A percentile compares a stretch with the other conserved stretches of the same genome.
These are phyloP conservation scores for Theristus sp. DNA, from an alignment of 2,888 invertebrate genomes.

Conservation along the genomic window DNA sequence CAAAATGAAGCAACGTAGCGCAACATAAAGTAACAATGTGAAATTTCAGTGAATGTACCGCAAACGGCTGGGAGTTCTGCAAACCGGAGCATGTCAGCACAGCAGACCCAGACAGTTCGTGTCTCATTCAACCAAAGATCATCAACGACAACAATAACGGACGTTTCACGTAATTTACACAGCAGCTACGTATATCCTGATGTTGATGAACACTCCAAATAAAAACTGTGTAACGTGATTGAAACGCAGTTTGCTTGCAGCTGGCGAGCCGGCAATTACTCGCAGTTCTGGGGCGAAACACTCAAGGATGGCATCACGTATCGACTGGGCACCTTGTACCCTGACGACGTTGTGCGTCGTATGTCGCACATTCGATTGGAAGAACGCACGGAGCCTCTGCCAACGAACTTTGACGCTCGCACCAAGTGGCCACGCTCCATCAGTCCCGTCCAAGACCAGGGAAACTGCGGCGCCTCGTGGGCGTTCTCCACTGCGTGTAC, in stretches of 20 bases:
- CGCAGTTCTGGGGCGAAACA: slow-evolving; percentile 48
- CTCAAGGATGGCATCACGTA: slow-evolving; percentile 57
- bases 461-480: slow-evolving; percentile 74
- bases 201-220: slow-evolving; percentile 50
- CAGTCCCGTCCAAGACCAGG: slow-evolving; percentile 44
- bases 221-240: slow-evolving; percentile 33
- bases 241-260: too few species aligned
- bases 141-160: slow-evolving; percentile 47
- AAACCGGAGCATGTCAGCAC: background rate
- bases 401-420: slow-evolving; percentile 54
- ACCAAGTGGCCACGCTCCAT: slow-evolving; percentile 54
- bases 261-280: background rate
- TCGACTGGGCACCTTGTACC: slow-evolving; percentile 50
- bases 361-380: slow-evolving; percentile 36
- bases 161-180: slow-evolving; percentile 28
- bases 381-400: slow-evolving; percentile 37
- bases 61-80: background rate
- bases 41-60: background rate
- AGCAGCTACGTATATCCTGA: too few species aligned
- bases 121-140: slow-evolving; percentile 53
- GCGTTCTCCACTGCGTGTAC: slow-evolving; percentile 58
- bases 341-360: slow-evolving; percentile 37
- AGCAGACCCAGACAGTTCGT: slow-evolving; percentile 40
- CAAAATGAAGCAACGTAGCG: too few species aligned
- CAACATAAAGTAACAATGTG: too few species aligned